Percentiles rank a stretch among this genome's conserved stretches.
These are phyloP conservation scores for Phocoena phocoena DNA, from an alignment of 2,113 vertebrate species.

Conservation along the genomic window DNA sequence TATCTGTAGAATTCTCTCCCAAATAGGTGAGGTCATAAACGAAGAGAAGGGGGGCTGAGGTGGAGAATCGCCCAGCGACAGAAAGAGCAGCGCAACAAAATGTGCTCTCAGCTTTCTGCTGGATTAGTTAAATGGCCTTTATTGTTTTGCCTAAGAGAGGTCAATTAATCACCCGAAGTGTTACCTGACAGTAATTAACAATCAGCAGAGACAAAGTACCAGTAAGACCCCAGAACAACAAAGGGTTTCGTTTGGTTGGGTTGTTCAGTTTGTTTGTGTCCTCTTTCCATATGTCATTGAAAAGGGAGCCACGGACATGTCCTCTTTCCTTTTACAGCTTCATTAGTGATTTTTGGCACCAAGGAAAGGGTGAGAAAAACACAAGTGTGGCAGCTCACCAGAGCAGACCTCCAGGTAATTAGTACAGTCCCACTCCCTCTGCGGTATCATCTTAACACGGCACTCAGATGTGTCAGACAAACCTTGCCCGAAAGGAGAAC, in stretches of 20 bases:
- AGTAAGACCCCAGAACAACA: constrained; percentile 54
- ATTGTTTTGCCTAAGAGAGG: constrained; percentile 80
- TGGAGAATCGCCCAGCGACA: constrained; percentile 6
- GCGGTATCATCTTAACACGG: not conserved
- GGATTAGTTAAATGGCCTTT: constrained; percentile 80
- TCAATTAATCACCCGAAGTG: constrained; percentile 84
- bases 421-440: not conserved
- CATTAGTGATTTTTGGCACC: constrained; percentile 7
- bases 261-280: constrained; percentile 44
- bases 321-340: constrained; percentile 41
- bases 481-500: not conserved
- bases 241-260: constrained; percentile 52
- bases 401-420: not conserved
- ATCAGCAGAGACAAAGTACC: constrained; percentile 78
- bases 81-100: constrained; percentile 40
- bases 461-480: not conserved
- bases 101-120: constrained; percentile 26
- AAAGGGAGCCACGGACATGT: not conserved
- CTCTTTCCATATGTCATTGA: constrained; percentile 19
- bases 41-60: not conserved
- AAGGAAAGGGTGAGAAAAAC: constrained; percentile 23
- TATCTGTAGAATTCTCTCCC: not conserved
- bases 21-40: not conserved
- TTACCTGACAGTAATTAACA: constrained; percentile 85
- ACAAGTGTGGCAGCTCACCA: not conserved